These are phyloP conservation scores for Drosophila sp. DNA, from an alignment of 1,140 invertebrate species.

Conservation along the genomic window DNA sequence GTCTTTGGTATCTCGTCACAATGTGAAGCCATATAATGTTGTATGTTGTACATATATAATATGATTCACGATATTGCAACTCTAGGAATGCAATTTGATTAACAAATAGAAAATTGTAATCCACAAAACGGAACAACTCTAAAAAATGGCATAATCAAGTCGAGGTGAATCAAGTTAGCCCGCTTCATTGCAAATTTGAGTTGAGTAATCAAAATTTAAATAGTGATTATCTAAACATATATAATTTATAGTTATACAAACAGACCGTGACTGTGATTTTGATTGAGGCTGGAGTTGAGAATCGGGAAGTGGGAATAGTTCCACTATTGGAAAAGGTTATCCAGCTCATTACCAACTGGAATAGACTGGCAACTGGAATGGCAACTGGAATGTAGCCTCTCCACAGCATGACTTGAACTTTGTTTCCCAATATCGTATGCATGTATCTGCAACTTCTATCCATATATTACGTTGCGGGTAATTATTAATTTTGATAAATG, in stretches of 20 bases:
- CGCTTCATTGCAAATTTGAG: slow-evolving; percentile 22
- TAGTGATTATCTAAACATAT: slow-evolving; percentile 1
- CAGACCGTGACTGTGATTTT: slow-evolving; percentile 28
- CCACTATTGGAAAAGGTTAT: not conserved
- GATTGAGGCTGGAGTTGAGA: not conserved
- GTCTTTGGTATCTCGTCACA: slow-evolving; percentile 3
- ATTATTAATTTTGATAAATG: slow-evolving; percentile 45
- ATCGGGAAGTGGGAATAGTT: slow-evolving; percentile 6
- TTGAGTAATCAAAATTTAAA: slow-evolving; percentile 35
- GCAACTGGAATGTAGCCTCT: not conserved
- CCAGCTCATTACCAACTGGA: slow-evolving; percentile 21
- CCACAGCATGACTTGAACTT: slow-evolving; percentile 31
- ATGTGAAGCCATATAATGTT: slow-evolving; percentile 39
- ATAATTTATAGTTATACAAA: slow-evolving; percentile 20
- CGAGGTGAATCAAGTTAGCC: slow-evolving; percentile 57
- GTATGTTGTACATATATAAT: slow-evolving; percentile 11
- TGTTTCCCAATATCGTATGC: slow-evolving; percentile 11
- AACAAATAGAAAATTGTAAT: slow-evolving; percentile 45
- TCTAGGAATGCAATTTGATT: slow-evolving; percentile 31
- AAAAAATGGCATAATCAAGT: slow-evolving; percentile 46
- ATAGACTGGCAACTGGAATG: too few species aligned
- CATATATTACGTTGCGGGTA: slow-evolving; percentile 6
- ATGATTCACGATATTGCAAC: slow-evolving; percentile 23
- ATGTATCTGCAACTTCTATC: slow-evolving; percentile 1
- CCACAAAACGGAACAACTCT: slow-evolving; percentile 23